Percentiles rank a stretch among this genome's conserved stretches.
Evolutionary conservation across 2,888 invertebrate species (phyloP).

Genomic region (Hypomecis atomaria): DNA sequence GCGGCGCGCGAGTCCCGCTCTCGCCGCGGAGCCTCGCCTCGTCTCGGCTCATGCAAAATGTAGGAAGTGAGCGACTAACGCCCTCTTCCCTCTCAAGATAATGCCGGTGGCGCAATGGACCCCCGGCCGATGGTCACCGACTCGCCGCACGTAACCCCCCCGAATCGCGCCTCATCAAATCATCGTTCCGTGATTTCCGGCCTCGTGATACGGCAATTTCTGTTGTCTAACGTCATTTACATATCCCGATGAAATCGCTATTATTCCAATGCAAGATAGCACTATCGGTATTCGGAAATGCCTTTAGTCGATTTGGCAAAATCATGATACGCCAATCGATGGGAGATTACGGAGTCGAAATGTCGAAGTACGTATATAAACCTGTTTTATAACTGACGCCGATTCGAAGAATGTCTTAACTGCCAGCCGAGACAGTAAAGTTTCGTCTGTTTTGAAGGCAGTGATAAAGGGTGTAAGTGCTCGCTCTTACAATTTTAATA

Average conservation of each 20-base stretch:
- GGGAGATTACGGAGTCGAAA: conserved; percentile 4
- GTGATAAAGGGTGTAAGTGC: conserved; percentile 24
- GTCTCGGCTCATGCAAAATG: conserved; percentile 77
- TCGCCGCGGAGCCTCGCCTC: conserved; percentile 46
- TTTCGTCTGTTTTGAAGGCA: conserved; percentile 9
- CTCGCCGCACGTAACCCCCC: conserved; percentile 34
- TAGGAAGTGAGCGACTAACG: conserved; percentile 70
- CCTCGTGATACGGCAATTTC: conserved; percentile 45
- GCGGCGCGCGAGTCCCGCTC: conserved; percentile 50
- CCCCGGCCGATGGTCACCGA: conserved; percentile 54
- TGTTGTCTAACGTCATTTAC: conserved; percentile 43
- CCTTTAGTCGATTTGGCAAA: conserved; percentile 11
- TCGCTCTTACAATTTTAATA: conserved; percentile 35
- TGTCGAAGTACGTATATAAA: background rate
- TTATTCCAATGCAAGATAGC: conserved; percentile 34
- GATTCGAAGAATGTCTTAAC: background rate
- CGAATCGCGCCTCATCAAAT: conserved; percentile 48
- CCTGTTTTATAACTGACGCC: background rate
- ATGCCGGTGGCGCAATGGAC: conserved; percentile 47
- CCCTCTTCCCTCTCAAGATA: conserved; percentile 73
- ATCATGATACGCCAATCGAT: conserved; percentile 17
- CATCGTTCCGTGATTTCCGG: conserved; percentile 46
- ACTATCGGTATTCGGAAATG: conserved; percentile 18
- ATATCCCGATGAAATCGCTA: conserved; percentile 39
- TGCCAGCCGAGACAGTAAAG: background rate